Evolutionary conservation across 2,797 vertebrate genomes (phyloP).

Genomic region (Hafferia zeledoni): DNA sequence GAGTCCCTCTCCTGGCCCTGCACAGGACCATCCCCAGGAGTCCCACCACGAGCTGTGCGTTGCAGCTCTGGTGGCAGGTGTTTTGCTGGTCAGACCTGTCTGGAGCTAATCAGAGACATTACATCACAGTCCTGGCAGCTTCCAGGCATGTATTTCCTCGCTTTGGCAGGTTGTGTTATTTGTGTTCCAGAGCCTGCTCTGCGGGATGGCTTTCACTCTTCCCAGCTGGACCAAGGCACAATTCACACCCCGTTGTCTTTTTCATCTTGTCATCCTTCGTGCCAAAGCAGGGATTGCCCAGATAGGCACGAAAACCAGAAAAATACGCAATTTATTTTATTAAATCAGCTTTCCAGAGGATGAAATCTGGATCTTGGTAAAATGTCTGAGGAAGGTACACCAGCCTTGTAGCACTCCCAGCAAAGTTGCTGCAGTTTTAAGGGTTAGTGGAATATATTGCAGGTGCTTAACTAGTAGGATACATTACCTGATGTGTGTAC

Average conservation of each 20-base stretch:
- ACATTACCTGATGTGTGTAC: not conserved
- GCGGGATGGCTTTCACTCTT: not conserved
- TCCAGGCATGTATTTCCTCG: not conserved
- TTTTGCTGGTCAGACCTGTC: not conserved
- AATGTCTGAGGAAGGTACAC: not conserved
- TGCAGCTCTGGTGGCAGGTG: not conserved
- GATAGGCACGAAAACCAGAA: not conserved
- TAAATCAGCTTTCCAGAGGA: not conserved
- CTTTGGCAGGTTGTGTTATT: not conserved
- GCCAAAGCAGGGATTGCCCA: not conserved
- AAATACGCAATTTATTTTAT: not conserved
- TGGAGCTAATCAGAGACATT: not conserved
- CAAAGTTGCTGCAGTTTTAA: not conserved
- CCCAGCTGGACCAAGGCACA: not conserved
- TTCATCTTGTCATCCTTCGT: not conserved
- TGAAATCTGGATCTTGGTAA: not conserved
- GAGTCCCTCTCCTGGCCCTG: not conserved
- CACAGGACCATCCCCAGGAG: not conserved
- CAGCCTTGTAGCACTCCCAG: rapidly evolving
- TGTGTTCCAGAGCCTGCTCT: not conserved
- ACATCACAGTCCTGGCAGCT: not conserved
- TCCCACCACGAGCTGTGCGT: not conserved
- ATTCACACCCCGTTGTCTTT: not conserved
- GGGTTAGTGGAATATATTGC: not conserved
- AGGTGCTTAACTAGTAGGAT: not conserved